Percentiles rank a stretch among this genome's conserved stretches.
phyloP scores from a whole-genome alignment of 2,113 vertebrate species.

The Astatoreochromis straeleni region DNA sequence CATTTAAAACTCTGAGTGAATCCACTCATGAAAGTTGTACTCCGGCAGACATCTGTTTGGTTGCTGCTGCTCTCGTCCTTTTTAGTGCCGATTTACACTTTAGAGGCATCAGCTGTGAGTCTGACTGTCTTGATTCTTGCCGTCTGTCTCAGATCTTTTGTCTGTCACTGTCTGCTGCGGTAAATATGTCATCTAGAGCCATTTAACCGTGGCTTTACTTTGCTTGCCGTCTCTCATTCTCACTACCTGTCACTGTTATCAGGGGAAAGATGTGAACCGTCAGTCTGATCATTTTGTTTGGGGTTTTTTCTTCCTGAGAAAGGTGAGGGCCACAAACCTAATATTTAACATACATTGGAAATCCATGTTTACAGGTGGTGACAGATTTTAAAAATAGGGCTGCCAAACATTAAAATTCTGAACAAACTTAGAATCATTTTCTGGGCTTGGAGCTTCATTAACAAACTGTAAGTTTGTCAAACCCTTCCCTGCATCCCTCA shows the following conservation, averaged over 20 bases:
- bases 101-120: neutral
- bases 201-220: neutral
- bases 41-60: neutral
- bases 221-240: neutral
- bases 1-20: neutral
- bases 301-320: neutral
- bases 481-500: neutral
- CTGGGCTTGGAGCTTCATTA: neutral
- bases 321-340: neutral
- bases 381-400: neutral
- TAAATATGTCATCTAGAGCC: constrained; percentile 8
- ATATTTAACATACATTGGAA: neutral
- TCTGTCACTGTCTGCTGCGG: neutral
- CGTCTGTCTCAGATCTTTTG: neutral
- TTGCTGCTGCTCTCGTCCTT: neutral
- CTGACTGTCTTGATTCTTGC: neutral
- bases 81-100: neutral
- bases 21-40: neutral
- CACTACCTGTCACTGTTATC: neutral
- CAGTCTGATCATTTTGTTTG: neutral
- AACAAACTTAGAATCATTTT: neutral
- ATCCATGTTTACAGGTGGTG: neutral
- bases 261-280: constrained; percentile 16
- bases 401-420: neutral
- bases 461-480: neutral